Evolutionary conservation across 2,797 vertebrate species (phyloP).

Genomic region (Jordanella pulchra): DNA sequence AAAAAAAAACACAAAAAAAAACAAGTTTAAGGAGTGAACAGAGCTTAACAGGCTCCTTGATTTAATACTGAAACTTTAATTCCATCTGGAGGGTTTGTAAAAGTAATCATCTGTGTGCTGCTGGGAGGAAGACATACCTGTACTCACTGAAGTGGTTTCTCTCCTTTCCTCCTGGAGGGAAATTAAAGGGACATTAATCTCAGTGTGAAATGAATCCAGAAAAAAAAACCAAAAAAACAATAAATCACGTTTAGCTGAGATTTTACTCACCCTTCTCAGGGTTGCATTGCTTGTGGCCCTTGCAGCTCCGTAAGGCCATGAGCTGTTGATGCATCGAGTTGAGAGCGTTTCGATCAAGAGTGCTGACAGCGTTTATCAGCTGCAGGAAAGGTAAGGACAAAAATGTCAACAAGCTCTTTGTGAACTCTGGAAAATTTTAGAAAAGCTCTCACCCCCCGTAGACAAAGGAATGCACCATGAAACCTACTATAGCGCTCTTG

Average conservation of each 20-base stretch:
- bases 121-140: slow-evolving; percentile 82
- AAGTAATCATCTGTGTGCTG: slow-evolving; percentile 51
- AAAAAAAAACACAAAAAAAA: background rate
- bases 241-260: slow-evolving; percentile 40
- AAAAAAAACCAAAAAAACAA: slow-evolving; percentile 17
- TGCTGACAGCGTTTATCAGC: slow-evolving; percentile 93
- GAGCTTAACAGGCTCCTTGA: slow-evolving; percentile 44
- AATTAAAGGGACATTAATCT: slow-evolving; percentile 54
- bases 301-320: slow-evolving; percentile 92
- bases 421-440: slow-evolving; percentile 32
- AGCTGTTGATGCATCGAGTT: slow-evolving; percentile 92
- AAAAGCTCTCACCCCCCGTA: slow-evolving; percentile 10
- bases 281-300: slow-evolving; percentile 93
- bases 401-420: slow-evolving; percentile 38
- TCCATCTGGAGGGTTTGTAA: slow-evolving; percentile 59
- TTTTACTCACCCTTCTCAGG: slow-evolving; percentile 86
- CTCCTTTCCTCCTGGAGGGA: slow-evolving; percentile 87
- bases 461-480: slow-evolving; percentile 27
- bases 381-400: slow-evolving; percentile 63
- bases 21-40: slow-evolving; percentile 16
- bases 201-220: slow-evolving; percentile 22
- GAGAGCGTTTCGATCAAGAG: slow-evolving; percentile 86
- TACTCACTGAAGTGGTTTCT: slow-evolving; percentile 91
- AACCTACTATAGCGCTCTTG: slow-evolving; percentile 23
- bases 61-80: slow-evolving; percentile 48